A percentile compares a stretch with the other conserved stretches of the same genome.
phyloP scores from a whole-genome alignment of 2,888 invertebrate species.

The Idaea biselata region DNA sequence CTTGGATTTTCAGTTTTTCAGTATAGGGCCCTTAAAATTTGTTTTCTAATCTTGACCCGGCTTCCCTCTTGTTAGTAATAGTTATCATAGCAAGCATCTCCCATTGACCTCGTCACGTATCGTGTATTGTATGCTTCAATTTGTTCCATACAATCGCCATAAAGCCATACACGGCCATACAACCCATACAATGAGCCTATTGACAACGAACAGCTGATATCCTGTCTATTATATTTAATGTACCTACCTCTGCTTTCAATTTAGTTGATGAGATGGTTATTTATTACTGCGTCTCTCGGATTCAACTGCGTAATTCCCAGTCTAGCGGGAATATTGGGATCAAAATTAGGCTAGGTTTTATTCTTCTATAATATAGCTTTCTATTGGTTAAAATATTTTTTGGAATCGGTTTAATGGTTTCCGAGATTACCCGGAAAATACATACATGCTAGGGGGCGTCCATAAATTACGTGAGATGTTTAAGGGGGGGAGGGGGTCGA shows the following conservation, averaged over 20 bases:
- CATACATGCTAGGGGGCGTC: too few species aligned
- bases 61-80: background rate
- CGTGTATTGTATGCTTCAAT: conserved; percentile 12
- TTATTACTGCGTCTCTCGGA: background rate
- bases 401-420: too few species aligned
- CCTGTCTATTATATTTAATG: conserved; percentile 8
- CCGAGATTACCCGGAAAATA: too few species aligned
- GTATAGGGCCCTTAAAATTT: too few species aligned
- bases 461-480: too few species aligned
- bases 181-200: conserved; percentile 22
- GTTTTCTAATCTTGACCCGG: background rate
- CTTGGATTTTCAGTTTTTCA: too few species aligned
- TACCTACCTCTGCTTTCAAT: background rate
- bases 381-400: too few species aligned
- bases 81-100: background rate
- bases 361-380: too few species aligned
- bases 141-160: conserved; percentile 14
- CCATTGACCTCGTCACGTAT: conserved; percentile 3
- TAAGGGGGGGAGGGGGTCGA: too few species aligned
- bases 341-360: too few species aligned
- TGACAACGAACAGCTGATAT: conserved; percentile 24
- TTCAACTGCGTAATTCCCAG: too few species aligned
- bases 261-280: background rate
- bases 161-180: background rate
- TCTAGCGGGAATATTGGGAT: too few species aligned